Conservation (phyloP, 2,888 invertebrate genomes). For the Nowickia ferox region DNA sequence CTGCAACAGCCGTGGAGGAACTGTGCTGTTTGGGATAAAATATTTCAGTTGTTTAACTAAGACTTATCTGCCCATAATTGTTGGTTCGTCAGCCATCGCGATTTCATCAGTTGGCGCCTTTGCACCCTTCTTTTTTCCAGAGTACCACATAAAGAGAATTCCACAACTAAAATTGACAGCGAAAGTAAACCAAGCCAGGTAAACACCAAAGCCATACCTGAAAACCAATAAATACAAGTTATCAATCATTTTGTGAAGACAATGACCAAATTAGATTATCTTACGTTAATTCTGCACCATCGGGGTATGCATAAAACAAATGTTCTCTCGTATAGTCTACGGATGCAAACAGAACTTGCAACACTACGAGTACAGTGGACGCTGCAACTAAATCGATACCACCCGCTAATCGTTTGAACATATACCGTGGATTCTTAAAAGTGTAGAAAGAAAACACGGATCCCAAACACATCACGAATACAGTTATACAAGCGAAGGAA, state of each 20-base stretch:
- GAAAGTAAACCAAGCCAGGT: constrained; percentile 91
- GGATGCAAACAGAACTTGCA: constrained; percentile 90
- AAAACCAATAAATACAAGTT: constrained; percentile 20
- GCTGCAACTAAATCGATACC: constrained; percentile 93
- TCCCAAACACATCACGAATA: constrained; percentile 92
- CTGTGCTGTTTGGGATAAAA: constrained; percentile 36
- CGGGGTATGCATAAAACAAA: constrained; percentile 87
- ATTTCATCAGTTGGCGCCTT: constrained; percentile 92
- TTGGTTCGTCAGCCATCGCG: constrained; percentile 93
- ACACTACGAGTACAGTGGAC: constrained; percentile 90
- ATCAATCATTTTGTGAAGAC: background rate
- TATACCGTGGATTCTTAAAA: constrained; percentile 92
- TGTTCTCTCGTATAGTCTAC: constrained; percentile 88
- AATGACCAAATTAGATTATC: constrained; percentile 82
- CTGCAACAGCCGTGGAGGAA: constrained; percentile 65
- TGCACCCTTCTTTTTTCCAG: constrained; percentile 92
- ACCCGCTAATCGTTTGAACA: constrained; percentile 93
- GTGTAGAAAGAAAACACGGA: constrained; percentile 93
- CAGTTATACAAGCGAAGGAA: constrained; percentile 92
- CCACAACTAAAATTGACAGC: constrained; percentile 88
- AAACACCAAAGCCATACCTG: constrained; percentile 89
- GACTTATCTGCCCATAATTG: constrained; percentile 87
- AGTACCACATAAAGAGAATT: constrained; percentile 90
- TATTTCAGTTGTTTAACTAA: background rate
- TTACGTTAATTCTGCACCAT: constrained; percentile 86